Evolutionary conservation across 2,888 invertebrate species (phyloP).

Genomic region (Nineta flava): DNA sequence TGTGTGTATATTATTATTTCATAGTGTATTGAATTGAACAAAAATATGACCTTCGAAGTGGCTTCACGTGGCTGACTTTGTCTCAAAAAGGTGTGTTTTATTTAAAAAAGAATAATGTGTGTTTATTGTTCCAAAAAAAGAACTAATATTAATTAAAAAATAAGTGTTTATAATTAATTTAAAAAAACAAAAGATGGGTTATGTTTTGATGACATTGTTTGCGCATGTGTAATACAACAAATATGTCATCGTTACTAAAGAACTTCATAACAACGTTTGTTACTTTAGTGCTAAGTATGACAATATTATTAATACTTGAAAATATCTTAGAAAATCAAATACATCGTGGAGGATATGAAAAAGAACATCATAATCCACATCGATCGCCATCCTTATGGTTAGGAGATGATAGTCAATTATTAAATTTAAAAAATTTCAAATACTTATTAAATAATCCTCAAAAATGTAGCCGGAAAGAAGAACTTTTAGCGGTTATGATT

Average conservation of each 20-base stretch:
- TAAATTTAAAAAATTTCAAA: constrained; percentile 17
- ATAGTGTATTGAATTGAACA: too few relatives aligned
- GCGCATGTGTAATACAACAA: background rate
- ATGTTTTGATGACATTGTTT: too few relatives aligned
- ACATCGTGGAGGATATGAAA: background rate
- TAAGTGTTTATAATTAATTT: too few relatives aligned
- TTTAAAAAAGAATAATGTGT: too few relatives aligned
- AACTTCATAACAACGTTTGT: background rate
- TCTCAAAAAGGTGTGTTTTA: too few relatives aligned
- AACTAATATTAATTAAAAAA: too few relatives aligned
- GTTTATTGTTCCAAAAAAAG: too few relatives aligned
- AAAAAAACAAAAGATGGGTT: too few relatives aligned
- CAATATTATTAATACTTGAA: constrained; percentile 1
- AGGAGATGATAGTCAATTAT: constrained; percentile 13
- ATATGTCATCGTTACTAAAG: background rate
- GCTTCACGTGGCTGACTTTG: too few relatives aligned
- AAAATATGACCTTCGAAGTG: too few relatives aligned
- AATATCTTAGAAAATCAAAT: background rate
- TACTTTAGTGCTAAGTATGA: background rate
- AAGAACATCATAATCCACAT: background rate
- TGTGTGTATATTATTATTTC: too few relatives aligned
- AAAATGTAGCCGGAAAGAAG: constrained; percentile 6
- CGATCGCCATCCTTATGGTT: background rate
- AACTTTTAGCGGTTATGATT: constrained; percentile 31
- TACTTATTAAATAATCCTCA: constrained; percentile 12